Evolutionary conservation across 2,888 invertebrate genomes (phyloP).

Genomic region (Amblyteles armatorius): DNA sequence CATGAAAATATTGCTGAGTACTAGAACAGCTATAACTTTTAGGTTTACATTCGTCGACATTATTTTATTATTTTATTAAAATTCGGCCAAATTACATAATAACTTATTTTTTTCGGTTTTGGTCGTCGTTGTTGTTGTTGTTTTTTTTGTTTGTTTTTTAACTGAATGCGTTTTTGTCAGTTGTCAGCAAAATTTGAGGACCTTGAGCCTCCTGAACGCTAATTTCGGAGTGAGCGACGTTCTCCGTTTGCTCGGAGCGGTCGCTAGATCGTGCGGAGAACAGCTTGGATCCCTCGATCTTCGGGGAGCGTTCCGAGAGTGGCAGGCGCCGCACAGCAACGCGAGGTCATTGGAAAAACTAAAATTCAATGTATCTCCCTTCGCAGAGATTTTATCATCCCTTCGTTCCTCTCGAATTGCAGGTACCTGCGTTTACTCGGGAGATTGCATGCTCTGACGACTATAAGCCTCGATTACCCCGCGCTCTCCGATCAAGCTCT

Average conservation of each 20-base stretch:
- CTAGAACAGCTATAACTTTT: not conserved
- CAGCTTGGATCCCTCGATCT: slow-evolving; percentile 83
- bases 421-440: slow-evolving; percentile 82
- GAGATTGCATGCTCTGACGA: slow-evolving; percentile 81
- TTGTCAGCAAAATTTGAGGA: slow-evolving; percentile 83
- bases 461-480: slow-evolving; percentile 85
- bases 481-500: slow-evolving; percentile 84
- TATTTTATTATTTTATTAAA: not conserved
- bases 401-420: not conserved
- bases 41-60: not conserved
- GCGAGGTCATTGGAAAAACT: slow-evolving; percentile 75
- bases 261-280: slow-evolving; percentile 79
- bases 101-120: not conserved
- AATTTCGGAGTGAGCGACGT: slow-evolving; percentile 84
- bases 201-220: slow-evolving; percentile 84
- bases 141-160: not conserved
- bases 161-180: slow-evolving; percentile 73
- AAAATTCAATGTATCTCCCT: slow-evolving; percentile 7
- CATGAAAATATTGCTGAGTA: not conserved
- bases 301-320: slow-evolving; percentile 84
- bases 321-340: slow-evolving; percentile 82
- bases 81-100: not conserved
- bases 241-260: slow-evolving; percentile 83
- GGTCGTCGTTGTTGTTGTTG: not conserved
- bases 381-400: slow-evolving; percentile 71